These are phyloP conservation scores for Psophia crepitans DNA, from an alignment of 2,113 vertebrate genomes.

Conservation along the genomic window DNA sequence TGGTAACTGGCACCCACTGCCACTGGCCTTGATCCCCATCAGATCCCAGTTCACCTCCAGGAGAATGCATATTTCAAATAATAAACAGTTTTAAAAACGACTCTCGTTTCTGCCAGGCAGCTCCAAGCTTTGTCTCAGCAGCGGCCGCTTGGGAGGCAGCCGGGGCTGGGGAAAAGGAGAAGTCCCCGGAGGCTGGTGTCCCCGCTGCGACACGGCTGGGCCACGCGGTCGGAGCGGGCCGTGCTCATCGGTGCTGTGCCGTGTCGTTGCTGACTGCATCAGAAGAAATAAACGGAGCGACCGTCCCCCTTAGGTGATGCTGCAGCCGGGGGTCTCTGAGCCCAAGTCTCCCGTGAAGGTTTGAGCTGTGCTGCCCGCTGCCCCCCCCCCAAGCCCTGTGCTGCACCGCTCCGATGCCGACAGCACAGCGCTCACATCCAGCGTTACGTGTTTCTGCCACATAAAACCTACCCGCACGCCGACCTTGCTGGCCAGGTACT, in stretches of 20 bases:
- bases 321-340: neutral
- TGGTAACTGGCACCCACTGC: neutral
- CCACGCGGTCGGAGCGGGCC: fast-evolving
- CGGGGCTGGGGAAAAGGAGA: neutral
- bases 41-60: neutral
- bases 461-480: neutral
- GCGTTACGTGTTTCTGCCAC: neutral
- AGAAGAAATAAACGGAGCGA: neutral
- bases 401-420: neutral
- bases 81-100: neutral
- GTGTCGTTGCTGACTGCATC: neutral
- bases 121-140: neutral
- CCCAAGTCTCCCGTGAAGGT: fast-evolving
- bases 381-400: neutral
- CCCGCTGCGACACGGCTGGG: fast-evolving
- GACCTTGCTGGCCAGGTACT: neutral
- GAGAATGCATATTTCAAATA: neutral
- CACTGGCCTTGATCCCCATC: neutral
- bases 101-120: neutral
- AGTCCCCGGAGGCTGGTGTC: neutral
- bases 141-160: neutral
- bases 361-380: fast-evolving
- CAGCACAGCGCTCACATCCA: neutral
- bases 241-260: fast-evolving
- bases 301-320: neutral